Evolutionary conservation across 2,113 vertebrate species (phyloP).

Genomic region (Notarius quadriscutis): DNA sequence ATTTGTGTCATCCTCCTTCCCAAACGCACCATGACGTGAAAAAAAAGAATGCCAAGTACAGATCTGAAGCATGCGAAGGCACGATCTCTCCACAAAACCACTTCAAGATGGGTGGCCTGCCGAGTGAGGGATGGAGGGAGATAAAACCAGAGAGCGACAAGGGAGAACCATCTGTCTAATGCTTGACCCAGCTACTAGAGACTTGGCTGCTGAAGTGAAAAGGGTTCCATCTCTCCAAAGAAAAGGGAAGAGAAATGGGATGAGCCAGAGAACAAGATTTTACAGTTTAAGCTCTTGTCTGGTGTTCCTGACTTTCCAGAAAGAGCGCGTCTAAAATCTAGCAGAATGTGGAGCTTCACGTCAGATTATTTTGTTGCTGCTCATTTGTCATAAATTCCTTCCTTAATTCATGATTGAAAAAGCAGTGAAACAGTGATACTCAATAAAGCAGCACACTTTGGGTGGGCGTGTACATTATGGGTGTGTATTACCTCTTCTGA

Average conservation of each 20-base stretch:
- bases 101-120: slow-evolving; percentile 25
- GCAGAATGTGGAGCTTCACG: background rate
- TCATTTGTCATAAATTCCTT: background rate
- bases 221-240: slow-evolving; percentile 29
- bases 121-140: slow-evolving; percentile 19
- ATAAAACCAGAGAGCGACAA: background rate
- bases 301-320: background rate
- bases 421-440: background rate
- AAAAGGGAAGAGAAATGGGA: slow-evolving; percentile 8
- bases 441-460: background rate
- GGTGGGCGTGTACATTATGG: background rate
- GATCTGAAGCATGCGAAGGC: slow-evolving; percentile 40
- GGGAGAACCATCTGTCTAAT: background rate
- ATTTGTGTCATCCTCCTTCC: background rate
- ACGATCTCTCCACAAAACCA: slow-evolving; percentile 30
- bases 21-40: slow-evolving; percentile 15
- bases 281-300: slow-evolving; percentile 23
- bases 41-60: slow-evolving; percentile 20
- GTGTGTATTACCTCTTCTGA: background rate
- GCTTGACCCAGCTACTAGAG: slow-evolving; percentile 39
- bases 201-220: slow-evolving; percentile 40
- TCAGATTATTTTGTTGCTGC: background rate
- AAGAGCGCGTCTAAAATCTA: background rate
- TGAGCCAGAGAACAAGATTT: slow-evolving; percentile 5
- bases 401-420: background rate